Base-by-base conservation (phyloP, 2,113 vertebrate species). In the Burhinus bistriatus region DNA sequence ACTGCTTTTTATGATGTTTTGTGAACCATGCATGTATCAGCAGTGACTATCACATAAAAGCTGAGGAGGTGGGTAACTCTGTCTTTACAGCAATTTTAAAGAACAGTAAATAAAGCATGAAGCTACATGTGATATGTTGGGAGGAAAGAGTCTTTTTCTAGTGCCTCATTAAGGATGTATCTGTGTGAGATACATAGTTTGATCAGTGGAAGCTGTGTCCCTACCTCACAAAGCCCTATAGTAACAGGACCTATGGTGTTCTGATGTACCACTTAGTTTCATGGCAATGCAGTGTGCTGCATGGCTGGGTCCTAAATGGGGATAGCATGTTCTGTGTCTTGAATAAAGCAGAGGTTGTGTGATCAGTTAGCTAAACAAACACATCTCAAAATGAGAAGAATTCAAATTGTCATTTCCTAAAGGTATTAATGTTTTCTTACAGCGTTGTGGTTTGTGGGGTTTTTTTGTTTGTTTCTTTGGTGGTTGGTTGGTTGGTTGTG, bases 101-200 rank as follows among this genome's bases (percentile, higher is more conserved):
- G 49, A 52, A 69, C 40, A 51, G 29, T 81, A 59, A 79, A 49
- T 52, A 64, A 47, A 89, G 16, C 22, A 22, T 11, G 7, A 83
- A 83, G 38, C 61, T 52, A 13, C 4, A 1, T 38, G 5, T 80
- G 72, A 19, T 2, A 15, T 2, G 0, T 30, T 58, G 12, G 49
- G 57, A 71, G 32, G n/a, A 22, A 75, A 54, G 51, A 29, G n/a
- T 70, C 38, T 64, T 54, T 30, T 54, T 82, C 32, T 55, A 36
- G 49, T 77, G n/a, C 13, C 26, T 61, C 11, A 2, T 45, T 59
- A 80, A 58, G 34, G 12, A 18, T 65, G 2, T 36, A 15, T 19
- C 32, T 49, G 9, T 75, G 5, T 23, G 25, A 59, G 15, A 49
- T 20, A 34, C 15, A 9, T 38, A 5, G 25, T 88, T 83, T 64